Evolutionary conservation across 1,140 invertebrate genomes (phyloP).

Genomic region (Mamestra configurata): DNA sequence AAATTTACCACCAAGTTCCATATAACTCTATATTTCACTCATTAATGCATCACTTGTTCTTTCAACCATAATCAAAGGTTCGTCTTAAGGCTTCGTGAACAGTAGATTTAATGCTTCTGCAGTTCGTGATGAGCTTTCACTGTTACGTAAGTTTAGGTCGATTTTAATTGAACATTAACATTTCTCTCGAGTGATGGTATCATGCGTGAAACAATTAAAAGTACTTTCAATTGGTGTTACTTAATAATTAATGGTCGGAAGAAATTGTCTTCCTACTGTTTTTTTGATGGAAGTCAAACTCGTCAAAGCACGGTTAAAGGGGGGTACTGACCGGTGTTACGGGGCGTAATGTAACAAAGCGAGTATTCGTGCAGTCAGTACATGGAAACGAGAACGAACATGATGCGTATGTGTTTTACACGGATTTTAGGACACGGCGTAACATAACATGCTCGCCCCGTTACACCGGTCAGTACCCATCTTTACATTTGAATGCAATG

Average conservation of each 20-base stretch:
- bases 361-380: too few species aligned
- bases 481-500: too few species aligned
- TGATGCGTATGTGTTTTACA: too few species aligned
- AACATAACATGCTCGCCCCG: too few species aligned
- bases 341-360: too few species aligned
- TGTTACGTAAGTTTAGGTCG: slow-evolving; percentile 37
- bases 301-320: neutral
- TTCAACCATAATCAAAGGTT: neutral
- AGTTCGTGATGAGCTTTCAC: slow-evolving; percentile 42
- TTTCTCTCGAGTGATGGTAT: slow-evolving; percentile 21
- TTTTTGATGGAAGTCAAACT: neutral
- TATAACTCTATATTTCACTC: too few species aligned
- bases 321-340: too few species aligned
- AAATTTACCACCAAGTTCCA: too few species aligned
- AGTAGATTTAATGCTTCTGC: neutral
- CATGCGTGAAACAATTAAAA: slow-evolving; percentile 49
- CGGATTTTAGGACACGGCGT: too few species aligned
- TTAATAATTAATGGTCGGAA: neutral
- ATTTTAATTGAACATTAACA: slow-evolving; percentile 26
- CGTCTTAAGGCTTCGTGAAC: neutral
- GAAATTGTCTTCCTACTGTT: neutral
- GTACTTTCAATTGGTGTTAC: slow-evolving; percentile 44
- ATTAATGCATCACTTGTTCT: too few species aligned
- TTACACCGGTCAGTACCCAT: too few species aligned
- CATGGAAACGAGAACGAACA: too few species aligned